These are phyloP conservation scores for Pleuronectes platessa DNA, from an alignment of 2,113 vertebrate species.

Conservation along the genomic window DNA sequence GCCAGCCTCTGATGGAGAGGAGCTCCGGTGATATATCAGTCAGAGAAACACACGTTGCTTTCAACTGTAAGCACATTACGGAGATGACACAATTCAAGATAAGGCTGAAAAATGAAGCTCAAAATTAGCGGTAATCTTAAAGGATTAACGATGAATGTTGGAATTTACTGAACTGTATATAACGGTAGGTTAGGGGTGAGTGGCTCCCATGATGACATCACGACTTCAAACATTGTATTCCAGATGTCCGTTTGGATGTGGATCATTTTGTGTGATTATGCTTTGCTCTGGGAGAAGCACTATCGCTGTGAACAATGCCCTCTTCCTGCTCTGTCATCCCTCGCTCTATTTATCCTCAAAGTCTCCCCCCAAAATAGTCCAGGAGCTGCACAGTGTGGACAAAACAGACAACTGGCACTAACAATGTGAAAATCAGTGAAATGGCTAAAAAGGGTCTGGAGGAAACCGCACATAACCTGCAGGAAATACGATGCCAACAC, in stretches of 20 bases:
- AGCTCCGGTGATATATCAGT: constrained; percentile 25
- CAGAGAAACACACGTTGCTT: constrained; percentile 48
- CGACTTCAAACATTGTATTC: constrained; percentile 28
- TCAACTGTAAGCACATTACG: constrained; percentile 48
- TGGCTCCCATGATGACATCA: constrained; percentile 32
- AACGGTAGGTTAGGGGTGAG: constrained; percentile 28
- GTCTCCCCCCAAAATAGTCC: constrained; percentile 58
- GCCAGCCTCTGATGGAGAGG: constrained; percentile 52
- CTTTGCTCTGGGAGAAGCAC: constrained; percentile 14
- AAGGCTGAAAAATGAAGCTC: constrained; percentile 53
- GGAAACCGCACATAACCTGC: constrained; percentile 56
- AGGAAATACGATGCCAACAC: constrained; percentile 60
- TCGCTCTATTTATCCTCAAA: constrained; percentile 27
- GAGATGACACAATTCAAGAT: constrained; percentile 57
- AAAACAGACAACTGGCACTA: constrained; percentile 24
- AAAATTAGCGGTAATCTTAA: constrained; percentile 54
- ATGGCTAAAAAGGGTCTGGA: background rate
- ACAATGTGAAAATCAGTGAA: constrained; percentile 38
- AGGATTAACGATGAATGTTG: constrained; percentile 27
- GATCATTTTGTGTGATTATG: constrained; percentile 30
- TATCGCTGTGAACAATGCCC: constrained; percentile 54
- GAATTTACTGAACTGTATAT: constrained; percentile 4
- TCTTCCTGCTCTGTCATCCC: constrained; percentile 58
- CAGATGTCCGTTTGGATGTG: constrained; percentile 36
- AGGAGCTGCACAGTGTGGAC: constrained; percentile 34